Percentiles rank a stretch among this genome's conserved stretches.
Conservation (phyloP, 2,888 invertebrate species). For the Idaea biselata region DNA sequence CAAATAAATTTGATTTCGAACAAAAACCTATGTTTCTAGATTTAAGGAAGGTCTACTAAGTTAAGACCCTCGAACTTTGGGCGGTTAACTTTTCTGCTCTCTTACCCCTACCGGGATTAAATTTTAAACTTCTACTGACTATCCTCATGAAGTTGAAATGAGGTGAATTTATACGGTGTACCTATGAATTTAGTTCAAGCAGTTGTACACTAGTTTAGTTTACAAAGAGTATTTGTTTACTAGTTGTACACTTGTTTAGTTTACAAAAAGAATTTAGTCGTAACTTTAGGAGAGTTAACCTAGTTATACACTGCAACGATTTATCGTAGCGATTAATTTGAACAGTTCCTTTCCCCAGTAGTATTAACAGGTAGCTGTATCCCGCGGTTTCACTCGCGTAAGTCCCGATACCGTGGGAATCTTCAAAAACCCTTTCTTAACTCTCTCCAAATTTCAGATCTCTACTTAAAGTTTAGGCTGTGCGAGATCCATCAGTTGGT, state of each 20-base stretch:
- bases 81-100: slow-evolving; percentile 69
- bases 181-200: slow-evolving; percentile 42
- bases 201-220: slow-evolving; percentile 27
- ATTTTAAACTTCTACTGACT: slow-evolving; percentile 69
- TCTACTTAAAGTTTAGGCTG: too few relatives aligned
- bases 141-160: slow-evolving; percentile 66
- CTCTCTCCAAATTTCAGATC: too few relatives aligned
- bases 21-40: slow-evolving; percentile 7
- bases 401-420: background rate
- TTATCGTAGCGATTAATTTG: background rate
- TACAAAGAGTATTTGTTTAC: slow-evolving; percentile 4
- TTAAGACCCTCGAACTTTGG: slow-evolving; percentile 48
- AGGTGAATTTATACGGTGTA: slow-evolving; percentile 61
- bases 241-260: slow-evolving; percentile 28
- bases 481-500: too few relatives aligned
- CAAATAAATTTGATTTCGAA: background rate
- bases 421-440: background rate
- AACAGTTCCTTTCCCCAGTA: too few relatives aligned
- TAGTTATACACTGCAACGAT: background rate
- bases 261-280: slow-evolving; percentile 8
- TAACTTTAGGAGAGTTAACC: background rate
- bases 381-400: background rate
- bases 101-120: slow-evolving; percentile 65
- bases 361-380: background rate
- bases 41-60: slow-evolving; percentile 24